phyloP scores from a whole-genome alignment of 2,113 vertebrate species.

The Paraplagusia blochii region DNA sequence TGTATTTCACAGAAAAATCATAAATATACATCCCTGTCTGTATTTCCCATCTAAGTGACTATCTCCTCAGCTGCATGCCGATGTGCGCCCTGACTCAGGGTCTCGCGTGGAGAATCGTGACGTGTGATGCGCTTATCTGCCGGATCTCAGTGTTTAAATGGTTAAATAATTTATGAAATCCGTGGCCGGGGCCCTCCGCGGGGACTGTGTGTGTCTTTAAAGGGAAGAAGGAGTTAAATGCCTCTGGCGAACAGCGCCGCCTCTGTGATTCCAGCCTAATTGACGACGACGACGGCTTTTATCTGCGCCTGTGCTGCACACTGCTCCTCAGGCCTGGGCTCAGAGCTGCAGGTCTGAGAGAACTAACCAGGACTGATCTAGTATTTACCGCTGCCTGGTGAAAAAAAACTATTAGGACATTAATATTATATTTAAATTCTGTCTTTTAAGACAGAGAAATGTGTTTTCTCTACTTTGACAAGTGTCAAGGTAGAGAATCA shows the following conservation, averaged over 20 bases:
- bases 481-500: no score
- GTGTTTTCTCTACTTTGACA: no score
- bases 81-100: conserved; percentile 16
- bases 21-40: no score
- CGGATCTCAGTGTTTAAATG: conserved; percentile 72
- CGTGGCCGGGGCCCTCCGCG: conserved; percentile 70
- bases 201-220: conserved; percentile 75
- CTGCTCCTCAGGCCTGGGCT: conserved; percentile 59
- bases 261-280: conserved; percentile 69
- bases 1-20: no score
- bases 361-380: no score
- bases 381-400: no score
- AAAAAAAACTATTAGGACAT: no score
- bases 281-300: conserved; percentile 72
- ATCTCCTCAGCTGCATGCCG: no score
- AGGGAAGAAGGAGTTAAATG: conserved; percentile 68
- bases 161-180: conserved; percentile 80
- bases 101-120: conserved; percentile 52
- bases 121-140: conserved; percentile 60
- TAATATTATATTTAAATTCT: no score
- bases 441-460: no score
- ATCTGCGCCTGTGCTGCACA: conserved; percentile 63
- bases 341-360: conserved; percentile 42
- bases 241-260: conserved; percentile 72
- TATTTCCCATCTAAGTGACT: no score